These are phyloP conservation scores for Agrilus planipennis DNA, from an alignment of 1,140 invertebrate species.

Conservation along the genomic window DNA sequence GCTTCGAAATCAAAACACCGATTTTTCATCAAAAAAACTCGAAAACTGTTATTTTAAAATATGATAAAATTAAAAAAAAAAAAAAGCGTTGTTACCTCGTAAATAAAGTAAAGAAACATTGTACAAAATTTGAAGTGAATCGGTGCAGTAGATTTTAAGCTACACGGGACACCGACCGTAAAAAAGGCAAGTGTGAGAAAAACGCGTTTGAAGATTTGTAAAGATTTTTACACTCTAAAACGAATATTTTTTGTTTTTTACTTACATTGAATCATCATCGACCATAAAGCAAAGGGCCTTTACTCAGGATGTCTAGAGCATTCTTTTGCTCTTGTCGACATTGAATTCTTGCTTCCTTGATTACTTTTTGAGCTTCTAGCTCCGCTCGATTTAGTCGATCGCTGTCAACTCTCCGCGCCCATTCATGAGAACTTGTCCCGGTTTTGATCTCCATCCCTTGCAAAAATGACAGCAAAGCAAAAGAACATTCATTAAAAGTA, in stretches of 20 bases:
- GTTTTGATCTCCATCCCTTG: conserved; percentile 10
- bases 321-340: conserved; percentile 9
- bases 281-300: conserved; percentile 6
- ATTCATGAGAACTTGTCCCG: conserved; percentile 8
- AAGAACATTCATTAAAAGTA: conserved; percentile 19
- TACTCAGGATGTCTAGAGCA: conserved; percentile 3
- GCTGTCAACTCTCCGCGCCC: conserved; percentile 4
- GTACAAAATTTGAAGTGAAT: background rate
- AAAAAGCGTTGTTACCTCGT: too few species aligned
- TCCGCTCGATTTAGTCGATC: too few species aligned
- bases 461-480: conserved; percentile 15
- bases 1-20: too few species aligned
- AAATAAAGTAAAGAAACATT: background rate
- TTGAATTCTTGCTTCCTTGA: conserved; percentile 3
- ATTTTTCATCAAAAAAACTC: too few species aligned
- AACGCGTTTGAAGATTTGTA: conserved; percentile 2
- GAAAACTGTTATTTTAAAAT: too few species aligned
- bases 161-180: too few species aligned
- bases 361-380: too few species aligned
- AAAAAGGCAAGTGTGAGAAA: background rate
- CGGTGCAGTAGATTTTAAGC: background rate
- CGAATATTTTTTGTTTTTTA: conserved; percentile 1
- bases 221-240: conserved; percentile 1
- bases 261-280: conserved; percentile 6
- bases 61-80: too few species aligned